phyloP scores from a whole-genome alignment of 2,113 vertebrate species.

The Fregetta grallaria region DNA sequence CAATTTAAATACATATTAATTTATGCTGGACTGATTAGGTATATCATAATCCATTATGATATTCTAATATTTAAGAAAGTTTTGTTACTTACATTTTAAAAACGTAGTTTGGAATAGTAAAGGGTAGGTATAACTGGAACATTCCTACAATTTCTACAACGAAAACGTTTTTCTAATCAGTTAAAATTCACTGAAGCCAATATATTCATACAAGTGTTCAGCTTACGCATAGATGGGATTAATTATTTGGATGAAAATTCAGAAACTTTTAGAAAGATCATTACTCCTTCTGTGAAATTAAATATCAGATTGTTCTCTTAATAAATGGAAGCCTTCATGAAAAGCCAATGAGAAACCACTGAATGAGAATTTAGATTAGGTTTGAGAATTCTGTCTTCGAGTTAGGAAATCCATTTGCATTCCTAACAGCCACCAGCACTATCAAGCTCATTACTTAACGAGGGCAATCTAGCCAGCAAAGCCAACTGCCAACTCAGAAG shows the following conservation, averaged over 20 bases:
- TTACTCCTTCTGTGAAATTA: conserved; percentile 7
- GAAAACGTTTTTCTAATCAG: background rate
- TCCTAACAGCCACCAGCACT: background rate
- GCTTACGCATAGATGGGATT: background rate
- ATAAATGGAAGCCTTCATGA: background rate
- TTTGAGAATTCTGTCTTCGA: background rate
- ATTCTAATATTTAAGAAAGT: background rate
- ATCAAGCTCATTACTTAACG: background rate
- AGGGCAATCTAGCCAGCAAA: conserved; percentile 22
- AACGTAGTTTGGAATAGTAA: background rate
- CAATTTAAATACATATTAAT: background rate
- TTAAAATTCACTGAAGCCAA: background rate
- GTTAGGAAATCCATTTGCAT: background rate
- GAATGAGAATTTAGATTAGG: conserved; percentile 25
- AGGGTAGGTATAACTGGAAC: background rate
- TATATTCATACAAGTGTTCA: background rate
- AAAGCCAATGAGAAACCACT: background rate
- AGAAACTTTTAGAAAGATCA: background rate
- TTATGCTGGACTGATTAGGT: background rate
- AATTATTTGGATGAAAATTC: conserved; percentile 9
- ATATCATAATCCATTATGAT: background rate
- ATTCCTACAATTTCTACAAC: background rate
- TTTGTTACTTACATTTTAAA: background rate
- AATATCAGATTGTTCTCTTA: background rate
- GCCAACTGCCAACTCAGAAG: background rate